Evolutionary conservation across 1,140 invertebrate species (phyloP).

Genomic region (Drosophila tsacasi): DNA sequence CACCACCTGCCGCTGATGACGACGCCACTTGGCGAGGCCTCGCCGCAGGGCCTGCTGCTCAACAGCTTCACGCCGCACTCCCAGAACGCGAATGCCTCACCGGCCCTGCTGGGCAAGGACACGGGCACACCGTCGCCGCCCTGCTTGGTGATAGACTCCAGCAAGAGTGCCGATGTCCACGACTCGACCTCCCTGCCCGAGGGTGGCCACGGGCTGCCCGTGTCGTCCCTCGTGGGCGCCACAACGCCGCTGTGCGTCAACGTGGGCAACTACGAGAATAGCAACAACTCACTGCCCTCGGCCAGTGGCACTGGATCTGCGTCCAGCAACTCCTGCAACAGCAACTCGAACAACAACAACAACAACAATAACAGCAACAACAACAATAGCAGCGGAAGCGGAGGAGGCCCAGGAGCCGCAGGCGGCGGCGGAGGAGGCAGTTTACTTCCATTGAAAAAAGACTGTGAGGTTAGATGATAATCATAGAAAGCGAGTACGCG

Average conservation of each 20-base stretch:
- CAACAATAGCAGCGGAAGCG: conserved; percentile 44
- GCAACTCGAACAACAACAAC: conserved; percentile 69
- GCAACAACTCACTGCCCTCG: conserved; percentile 74
- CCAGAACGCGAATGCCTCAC: conserved; percentile 74
- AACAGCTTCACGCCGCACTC: conserved; percentile 74
- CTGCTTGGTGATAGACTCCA: conserved; percentile 76
- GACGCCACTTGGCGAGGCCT: conserved; percentile 38
- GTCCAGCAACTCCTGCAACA: conserved; percentile 64
- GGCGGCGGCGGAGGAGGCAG: conserved; percentile 57
- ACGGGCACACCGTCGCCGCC: conserved; percentile 76
- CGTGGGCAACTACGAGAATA: conserved; percentile 75
- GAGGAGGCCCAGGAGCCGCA: conserved; percentile 43
- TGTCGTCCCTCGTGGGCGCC: conserved; percentile 43
- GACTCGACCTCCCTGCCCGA: conserved; percentile 78
- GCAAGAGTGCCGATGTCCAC: conserved; percentile 78
- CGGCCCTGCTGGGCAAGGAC: conserved; percentile 70
- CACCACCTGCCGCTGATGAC: conserved; percentile 52
- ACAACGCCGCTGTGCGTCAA: conserved; percentile 69
- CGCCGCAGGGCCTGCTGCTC: conserved; percentile 43
- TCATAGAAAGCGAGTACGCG: conserved; percentile 68
- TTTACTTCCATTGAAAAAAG: conserved; percentile 89
- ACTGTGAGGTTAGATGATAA: conserved; percentile 95
- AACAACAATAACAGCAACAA: conserved; percentile 57
- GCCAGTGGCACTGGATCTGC: conserved; percentile 66
- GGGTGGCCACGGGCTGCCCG: conserved; percentile 28